These are phyloP conservation scores for Saturnia japonica DNA, from an alignment of 2,888 invertebrate genomes.

Conservation along the genomic window DNA sequence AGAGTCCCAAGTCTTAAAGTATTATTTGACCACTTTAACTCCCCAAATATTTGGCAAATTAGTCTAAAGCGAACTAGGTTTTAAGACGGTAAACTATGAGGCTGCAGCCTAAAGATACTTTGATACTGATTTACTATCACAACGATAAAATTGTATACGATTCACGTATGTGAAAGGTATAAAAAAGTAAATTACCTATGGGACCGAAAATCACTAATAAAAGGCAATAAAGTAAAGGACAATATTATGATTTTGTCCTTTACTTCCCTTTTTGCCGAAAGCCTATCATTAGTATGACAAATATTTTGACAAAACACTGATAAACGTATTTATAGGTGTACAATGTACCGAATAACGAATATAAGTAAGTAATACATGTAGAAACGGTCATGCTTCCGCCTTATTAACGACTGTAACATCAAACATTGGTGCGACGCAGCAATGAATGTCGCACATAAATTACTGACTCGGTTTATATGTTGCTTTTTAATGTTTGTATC, in stretches of 20 bases:
- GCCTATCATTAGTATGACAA: background rate
- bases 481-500: slow-evolving; percentile 37
- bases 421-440: slow-evolving; percentile 49
- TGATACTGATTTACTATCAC: too few species aligned
- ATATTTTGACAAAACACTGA: background rate
- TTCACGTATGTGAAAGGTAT: too few species aligned
- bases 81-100: too few species aligned
- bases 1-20: too few species aligned
- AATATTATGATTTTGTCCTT: background rate
- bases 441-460: slow-evolving; percentile 63
- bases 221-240: too few species aligned
- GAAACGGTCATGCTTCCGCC: slow-evolving; percentile 41
- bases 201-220: background rate
- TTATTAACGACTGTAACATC: slow-evolving; percentile 44
- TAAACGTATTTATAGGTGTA: background rate
- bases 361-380: slow-evolving; percentile 44
- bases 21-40: too few species aligned
- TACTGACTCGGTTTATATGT: slow-evolving; percentile 45
- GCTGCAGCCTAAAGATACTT: too few species aligned
- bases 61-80: too few species aligned
- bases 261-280: background rate
- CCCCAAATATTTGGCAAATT: too few species aligned
- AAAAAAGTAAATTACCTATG: background rate
- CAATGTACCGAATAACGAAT: slow-evolving; percentile 21
- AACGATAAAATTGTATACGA: too few species aligned